Base-by-base conservation (phyloP, 2,888 invertebrate genomes). In the Noctua fimbriata region DNA sequence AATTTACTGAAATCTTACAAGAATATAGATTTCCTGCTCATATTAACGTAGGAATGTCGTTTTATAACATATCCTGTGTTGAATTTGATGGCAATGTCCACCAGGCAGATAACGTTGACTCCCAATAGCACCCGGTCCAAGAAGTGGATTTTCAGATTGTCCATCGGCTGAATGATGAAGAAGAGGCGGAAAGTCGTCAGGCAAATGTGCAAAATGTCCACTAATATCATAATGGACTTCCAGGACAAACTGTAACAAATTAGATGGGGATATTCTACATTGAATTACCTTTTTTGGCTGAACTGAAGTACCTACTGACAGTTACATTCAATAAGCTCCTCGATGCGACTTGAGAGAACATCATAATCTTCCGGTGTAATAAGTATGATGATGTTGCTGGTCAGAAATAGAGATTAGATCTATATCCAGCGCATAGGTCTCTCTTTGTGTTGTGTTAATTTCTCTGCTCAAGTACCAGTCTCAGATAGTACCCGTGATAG, bases 31-130 rank as follows among this genome's bases (percentile, higher is more conserved):
- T 75, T 81, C 67, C 93, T 93, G 6, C 91, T 88, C 87, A 96
- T 79, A 12, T 93, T 88, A 10, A 95, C 89, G 44, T 87, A 83
- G 12, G 82, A 81, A 2, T 89, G 83, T 2, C 74, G 79, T 5
- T 82, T 84, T 7, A 91, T 88, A 32, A 90, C 81, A 75, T 92
- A 94, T 24, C 96, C 96, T 1, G 91, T 92, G 72, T 95, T 94
- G 81, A 95, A 94, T 6, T 89, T 91, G n/a, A 96, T 44, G 18
- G 91, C 16, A 7, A 96, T 89, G 76, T 96, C 95, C 0, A 93
- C 0, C 28, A 94, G 80, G 79, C 95, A 94, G n/a, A 94, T 24
- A 1, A 89, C 9, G 67, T 96, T 81, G 0, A 94, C 79, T 0
- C 76, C 58, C 5, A 94, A 71, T 16, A 95, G 74, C 2, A 90